Evolutionary conservation across 2,888 invertebrate genomes (phyloP).

Genomic region (Kuschelorhynchus macadamiae): DNA sequence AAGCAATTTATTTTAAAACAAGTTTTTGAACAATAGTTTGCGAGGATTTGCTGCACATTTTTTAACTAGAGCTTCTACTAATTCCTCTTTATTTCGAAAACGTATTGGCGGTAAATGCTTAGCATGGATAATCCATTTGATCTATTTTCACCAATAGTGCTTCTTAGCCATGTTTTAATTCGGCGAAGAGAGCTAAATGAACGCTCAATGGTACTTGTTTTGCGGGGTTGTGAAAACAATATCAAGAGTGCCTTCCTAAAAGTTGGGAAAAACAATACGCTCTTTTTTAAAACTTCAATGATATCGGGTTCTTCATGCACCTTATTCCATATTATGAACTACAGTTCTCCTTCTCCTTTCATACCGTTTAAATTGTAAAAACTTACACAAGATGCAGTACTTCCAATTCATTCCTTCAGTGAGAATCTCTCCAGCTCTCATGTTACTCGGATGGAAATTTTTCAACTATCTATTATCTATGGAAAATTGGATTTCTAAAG

Average conservation of each 20-base stretch:
- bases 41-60: too few relatives aligned
- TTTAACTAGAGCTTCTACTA: too few relatives aligned
- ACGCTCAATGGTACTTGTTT: background rate
- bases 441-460: too few relatives aligned
- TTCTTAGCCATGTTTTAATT: constrained; percentile 12
- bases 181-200: constrained; percentile 12
- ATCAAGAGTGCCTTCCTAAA: background rate
- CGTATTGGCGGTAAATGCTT: constrained; percentile 44
- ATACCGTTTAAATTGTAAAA: too few relatives aligned
- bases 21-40: too few relatives aligned
- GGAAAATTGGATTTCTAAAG: too few relatives aligned
- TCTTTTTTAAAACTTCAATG: constrained; percentile 10
- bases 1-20: too few relatives aligned
- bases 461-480: too few relatives aligned
- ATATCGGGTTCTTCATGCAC: constrained; percentile 5
- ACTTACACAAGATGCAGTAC: too few relatives aligned
- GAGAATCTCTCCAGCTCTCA: too few relatives aligned
- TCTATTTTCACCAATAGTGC: constrained; percentile 23
- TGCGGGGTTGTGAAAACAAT: constrained; percentile 2
- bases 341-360: background rate
- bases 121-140: constrained; percentile 6
- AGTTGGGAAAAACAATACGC: background rate
- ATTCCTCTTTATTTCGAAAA: too few relatives aligned
- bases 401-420: background rate
- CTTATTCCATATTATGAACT: constrained; percentile 8